phyloP scores from a whole-genome alignment of 2,113 vertebrate genomes.

The Panthera leo region DNA sequence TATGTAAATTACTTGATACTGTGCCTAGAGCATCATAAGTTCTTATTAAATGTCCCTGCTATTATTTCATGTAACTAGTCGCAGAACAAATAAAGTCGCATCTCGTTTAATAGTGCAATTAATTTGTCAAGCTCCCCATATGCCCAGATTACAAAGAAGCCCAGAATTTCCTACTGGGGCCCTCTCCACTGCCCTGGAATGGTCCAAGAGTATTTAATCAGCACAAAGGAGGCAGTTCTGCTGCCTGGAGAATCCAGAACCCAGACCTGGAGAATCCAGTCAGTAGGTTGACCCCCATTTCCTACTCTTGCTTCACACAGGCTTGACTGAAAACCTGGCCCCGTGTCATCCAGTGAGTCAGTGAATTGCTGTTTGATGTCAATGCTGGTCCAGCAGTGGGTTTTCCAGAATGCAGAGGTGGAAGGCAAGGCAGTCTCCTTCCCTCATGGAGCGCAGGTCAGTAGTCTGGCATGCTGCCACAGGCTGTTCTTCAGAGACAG shows the following conservation, averaged over 20 bases:
- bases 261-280: too few species aligned
- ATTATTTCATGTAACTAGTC: constrained; percentile 52
- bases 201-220: not conserved
- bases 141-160: not conserved
- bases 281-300: not conserved
- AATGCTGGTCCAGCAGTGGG: not conserved
- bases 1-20: constrained; percentile 38
- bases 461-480: not conserved
- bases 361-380: not conserved
- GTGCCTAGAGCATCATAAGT: not conserved
- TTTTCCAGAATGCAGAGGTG: not conserved
- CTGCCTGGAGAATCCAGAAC: too few species aligned
- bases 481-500: not conserved
- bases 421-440: not conserved
- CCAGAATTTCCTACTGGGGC: not conserved
- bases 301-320: not conserved
- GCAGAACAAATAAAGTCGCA: constrained; percentile 63
- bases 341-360: rapidly evolving
- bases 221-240: not conserved
- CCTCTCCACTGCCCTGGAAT: not conserved
- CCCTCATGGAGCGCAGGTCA: not conserved
- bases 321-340: not conserved
- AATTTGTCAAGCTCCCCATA: constrained; percentile 38
- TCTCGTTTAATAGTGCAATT: constrained; percentile 50
- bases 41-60: constrained; percentile 42